Base-by-base conservation (phyloP, 2,113 vertebrate species). In the Nanorana parkeri region DNA sequence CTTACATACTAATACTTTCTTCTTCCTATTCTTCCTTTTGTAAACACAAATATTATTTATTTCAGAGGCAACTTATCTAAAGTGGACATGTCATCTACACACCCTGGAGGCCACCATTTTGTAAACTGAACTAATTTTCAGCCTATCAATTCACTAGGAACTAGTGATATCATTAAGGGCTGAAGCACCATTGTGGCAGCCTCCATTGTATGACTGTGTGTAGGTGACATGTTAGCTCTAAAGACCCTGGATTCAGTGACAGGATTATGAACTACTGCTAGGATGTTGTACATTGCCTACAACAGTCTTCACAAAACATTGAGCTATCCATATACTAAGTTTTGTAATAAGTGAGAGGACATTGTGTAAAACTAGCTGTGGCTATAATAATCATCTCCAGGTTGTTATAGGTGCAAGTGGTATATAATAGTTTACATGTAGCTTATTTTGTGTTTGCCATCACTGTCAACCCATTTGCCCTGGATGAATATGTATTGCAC, bases 1-100 rank as follows among this genome's bases (percentile, higher is more conserved):
- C 91, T 95, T 86, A 92, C 92, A 0, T 97, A 96, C 87, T 98
- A 94, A 91, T 82, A 75, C 60, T 78, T 60, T 86, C 41, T 61
- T 78, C 85, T 68, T 86, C 79, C 4, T 64, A 11, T 64, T 73
- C 85, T 67, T 90, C 81, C 84, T 93, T 94, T 90, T 91, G 87
- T 93, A 91, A 92, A 86, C 87, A 86, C 88, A 87, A 84, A 88
- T 91, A 88, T 71, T 69, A 56, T 88, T 85, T 87, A 86, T 86
- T 75, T 90, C 87, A 71, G 80, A 84, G 83, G 83, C 88, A 86
- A 61, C 52, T 88, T 84, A 85, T 86, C 52, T 24, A 47, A 47
- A 13, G 41, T 47, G 13, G 41, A 47, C 41, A 8, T 47, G 41
- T 47, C 41, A 47, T 47, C 41, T 47, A 47, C 41, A 47, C 41